A percentile compares a stretch with the other conserved stretches of the same genome.
phyloP scores from a whole-genome alignment of 30 jellyfish, hydroid and myxozoan genomes.

The Aurelia sp. region DNA sequence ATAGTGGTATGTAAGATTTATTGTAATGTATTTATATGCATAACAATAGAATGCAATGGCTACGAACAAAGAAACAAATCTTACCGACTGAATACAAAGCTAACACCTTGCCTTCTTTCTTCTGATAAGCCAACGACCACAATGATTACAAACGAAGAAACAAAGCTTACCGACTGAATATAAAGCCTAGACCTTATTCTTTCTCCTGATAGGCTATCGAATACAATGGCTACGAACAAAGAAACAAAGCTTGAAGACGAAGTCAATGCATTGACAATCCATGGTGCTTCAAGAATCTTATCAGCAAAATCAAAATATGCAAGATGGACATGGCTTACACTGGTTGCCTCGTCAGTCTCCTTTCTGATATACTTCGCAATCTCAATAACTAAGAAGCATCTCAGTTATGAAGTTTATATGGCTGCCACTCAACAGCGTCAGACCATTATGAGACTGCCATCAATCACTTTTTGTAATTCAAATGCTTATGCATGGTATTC shows the following conservation, averaged over 20 bases:
- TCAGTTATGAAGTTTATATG: not conserved
- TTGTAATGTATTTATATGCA: too few species aligned
- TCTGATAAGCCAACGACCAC: too few species aligned
- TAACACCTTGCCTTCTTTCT: too few species aligned
- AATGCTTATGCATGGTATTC: not conserved
- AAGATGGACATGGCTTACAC: conserved; percentile 6
- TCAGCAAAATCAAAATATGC: conserved; percentile 11
- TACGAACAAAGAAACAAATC: too few species aligned
- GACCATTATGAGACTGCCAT: not conserved
- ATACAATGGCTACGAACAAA: not conserved
- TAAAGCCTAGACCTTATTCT: too few species aligned
- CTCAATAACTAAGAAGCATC: not conserved
- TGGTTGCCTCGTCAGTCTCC: not conserved
- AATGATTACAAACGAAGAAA: too few species aligned
- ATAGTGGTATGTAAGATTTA: too few species aligned
- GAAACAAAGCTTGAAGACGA: not conserved
- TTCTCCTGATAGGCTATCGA: not conserved
- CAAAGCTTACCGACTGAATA: too few species aligned
- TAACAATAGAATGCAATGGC: too few species aligned
- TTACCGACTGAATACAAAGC: too few species aligned
- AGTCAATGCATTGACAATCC: conserved; percentile 29
- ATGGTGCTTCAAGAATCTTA: conserved; percentile 22
- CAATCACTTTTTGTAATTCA: conserved; percentile 33
- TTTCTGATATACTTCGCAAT: not conserved
- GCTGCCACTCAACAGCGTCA: not conserved